A percentile compares a stretch with the other conserved stretches of the same genome.
phyloP scores from a whole-genome alignment of 23 tunicate genomes.

The Halocynthia aurantium region DNA sequence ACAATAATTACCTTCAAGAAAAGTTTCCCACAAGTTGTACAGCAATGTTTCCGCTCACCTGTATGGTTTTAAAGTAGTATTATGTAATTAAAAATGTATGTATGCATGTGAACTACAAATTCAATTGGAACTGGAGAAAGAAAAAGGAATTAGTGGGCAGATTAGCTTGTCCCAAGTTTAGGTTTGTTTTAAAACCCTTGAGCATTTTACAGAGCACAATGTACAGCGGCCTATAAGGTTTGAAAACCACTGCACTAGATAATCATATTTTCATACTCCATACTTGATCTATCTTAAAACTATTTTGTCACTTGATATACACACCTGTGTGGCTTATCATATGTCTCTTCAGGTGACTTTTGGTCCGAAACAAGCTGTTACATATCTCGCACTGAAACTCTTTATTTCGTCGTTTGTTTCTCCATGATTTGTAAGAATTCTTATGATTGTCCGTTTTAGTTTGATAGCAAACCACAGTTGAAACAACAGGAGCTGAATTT shows the following conservation, averaged over 20 bases:
- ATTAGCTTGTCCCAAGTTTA: too few species aligned
- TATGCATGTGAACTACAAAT: too few species aligned
- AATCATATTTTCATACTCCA: neutral
- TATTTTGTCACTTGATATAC: neutral
- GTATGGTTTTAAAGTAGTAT: neutral
- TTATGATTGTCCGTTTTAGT: neutral
- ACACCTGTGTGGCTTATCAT: constrained; percentile 69
- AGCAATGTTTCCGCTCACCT: constrained; percentile 72
- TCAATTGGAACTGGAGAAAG: too few species aligned
- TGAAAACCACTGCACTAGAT: neutral
- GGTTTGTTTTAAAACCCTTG: too few species aligned
- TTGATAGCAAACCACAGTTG: neutral
- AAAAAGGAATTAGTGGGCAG: too few species aligned
- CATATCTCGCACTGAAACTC: constrained; percentile 31
- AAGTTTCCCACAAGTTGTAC: constrained; percentile 81
- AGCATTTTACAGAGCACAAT: too few species aligned
- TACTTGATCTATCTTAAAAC: neutral
- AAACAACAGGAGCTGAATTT: neutral
- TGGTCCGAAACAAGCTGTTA: constrained; percentile 28
- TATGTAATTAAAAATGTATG: too few species aligned
- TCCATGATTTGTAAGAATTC: too few species aligned
- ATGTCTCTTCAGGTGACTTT: constrained; percentile 61
- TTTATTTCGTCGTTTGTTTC: neutral
- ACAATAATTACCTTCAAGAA: constrained; percentile 39
- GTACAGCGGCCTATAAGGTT: too few species aligned